Evolutionary conservation across 2,113 vertebrate species (phyloP).

Genomic region (Rutilus rutilus): DNA sequence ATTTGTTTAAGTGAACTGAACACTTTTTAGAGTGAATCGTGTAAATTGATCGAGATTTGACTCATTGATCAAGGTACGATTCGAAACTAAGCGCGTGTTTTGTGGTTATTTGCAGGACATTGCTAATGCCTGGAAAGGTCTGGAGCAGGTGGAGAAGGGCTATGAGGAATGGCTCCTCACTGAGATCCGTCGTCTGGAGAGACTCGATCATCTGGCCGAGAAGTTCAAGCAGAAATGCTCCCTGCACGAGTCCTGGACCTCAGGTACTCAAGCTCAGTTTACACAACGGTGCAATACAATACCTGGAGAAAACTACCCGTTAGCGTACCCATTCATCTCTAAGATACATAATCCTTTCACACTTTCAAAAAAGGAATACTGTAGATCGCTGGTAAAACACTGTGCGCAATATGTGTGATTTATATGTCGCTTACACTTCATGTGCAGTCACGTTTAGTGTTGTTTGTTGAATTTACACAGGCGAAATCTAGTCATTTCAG

Average conservation of each 20-base stretch:
- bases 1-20: no score
- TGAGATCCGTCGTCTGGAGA: conserved; percentile 89
- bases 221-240: conserved; percentile 92
- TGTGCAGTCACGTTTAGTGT: no score
- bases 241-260: conserved; percentile 88
- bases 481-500: no score
- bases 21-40: no score
- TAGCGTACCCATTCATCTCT: neutral
- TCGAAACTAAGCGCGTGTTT: neutral
- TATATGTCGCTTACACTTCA: neutral
- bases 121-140: conserved; percentile 88
- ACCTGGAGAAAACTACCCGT: neutral
- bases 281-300: neutral
- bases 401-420: neutral
- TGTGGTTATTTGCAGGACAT: conserved; percentile 79
- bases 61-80: neutral
- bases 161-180: conserved; percentile 94
- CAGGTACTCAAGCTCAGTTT: conserved; percentile 68
- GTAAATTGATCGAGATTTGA: neutral
- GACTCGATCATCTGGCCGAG: conserved; percentile 90
- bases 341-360: neutral
- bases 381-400: neutral
- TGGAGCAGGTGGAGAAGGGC: conserved; percentile 90
- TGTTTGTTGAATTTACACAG: no score
- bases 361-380: neutral